Percentiles rank a stretch among this genome's conserved stretches.
Conservation (phyloP, 2,113 vertebrate genomes). For the Sminthopsis crassicaudata region DNA sequence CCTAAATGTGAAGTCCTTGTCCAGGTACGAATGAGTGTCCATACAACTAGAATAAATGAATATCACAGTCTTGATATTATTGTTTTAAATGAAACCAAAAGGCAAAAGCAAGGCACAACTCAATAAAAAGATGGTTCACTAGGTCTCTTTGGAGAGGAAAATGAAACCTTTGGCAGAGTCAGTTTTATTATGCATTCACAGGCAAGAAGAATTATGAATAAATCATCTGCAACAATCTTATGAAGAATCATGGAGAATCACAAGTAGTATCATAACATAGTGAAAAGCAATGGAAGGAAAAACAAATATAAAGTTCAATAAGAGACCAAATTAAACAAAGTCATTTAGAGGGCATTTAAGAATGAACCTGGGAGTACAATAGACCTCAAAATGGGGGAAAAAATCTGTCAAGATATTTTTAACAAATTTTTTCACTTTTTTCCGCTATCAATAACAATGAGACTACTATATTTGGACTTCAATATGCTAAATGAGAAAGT, state of each 20-base stretch:
- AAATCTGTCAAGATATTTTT: neutral
- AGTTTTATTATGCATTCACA: neutral
- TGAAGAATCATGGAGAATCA: neutral
- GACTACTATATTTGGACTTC: neutral
- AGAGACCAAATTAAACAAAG: neutral
- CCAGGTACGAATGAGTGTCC: neutral
- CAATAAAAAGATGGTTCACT: neutral
- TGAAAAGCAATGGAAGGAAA: neutral
- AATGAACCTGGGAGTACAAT: neutral
- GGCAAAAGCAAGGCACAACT: neutral
- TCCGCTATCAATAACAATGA: neutral
- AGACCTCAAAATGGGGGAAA: neutral
- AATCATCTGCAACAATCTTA: neutral
- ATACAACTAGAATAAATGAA: neutral
- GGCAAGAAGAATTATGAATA: neutral
- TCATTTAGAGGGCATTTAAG: neutral
- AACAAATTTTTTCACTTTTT: neutral
- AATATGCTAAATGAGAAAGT: neutral
- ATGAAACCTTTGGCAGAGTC: neutral
- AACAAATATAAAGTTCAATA: neutral
- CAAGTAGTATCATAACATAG: neutral
- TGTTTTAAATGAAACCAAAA: neutral
- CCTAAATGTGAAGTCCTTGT: neutral
- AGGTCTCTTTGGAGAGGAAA: neutral
- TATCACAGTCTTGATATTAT: neutral